Conservation (phyloP, 2,888 invertebrate genomes). For the Eurytoma californica region DNA sequence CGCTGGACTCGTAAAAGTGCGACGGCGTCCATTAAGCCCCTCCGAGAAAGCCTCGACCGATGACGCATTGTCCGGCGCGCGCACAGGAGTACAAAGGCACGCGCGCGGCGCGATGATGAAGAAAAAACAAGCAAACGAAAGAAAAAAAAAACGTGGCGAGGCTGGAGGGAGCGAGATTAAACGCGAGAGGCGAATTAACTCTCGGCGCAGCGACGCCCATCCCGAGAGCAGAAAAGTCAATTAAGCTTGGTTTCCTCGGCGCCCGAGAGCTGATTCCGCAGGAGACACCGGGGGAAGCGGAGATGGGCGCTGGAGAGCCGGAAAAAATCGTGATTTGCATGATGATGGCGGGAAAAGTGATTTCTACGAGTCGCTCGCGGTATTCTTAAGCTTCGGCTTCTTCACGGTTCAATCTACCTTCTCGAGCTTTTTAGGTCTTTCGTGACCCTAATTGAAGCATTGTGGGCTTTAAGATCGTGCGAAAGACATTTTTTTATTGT, state of each 20-base stretch:
- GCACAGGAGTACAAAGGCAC: slow-evolving; percentile 12
- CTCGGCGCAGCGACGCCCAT: slow-evolving; percentile 22
- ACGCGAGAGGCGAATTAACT: slow-evolving; percentile 45
- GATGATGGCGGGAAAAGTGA: background rate
- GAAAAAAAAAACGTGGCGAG: background rate
- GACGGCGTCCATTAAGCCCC: slow-evolving; percentile 42
- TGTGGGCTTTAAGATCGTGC: background rate
- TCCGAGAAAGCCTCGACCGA: slow-evolving; percentile 36
- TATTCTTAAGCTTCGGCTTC: background rate
- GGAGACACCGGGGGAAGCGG: background rate
- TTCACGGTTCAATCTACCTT: background rate
- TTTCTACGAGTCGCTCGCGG: background rate
- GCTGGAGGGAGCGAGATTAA: background rate
- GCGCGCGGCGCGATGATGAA: slow-evolving; percentile 18
- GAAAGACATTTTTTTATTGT: background rate
- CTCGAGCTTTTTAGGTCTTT: background rate
- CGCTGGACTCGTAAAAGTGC: slow-evolving; percentile 35
- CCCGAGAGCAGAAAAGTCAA: slow-evolving; percentile 35
- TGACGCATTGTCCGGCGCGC: slow-evolving; percentile 47
- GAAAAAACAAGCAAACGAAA: background rate
- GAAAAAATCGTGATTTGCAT: background rate
- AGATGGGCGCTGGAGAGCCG: background rate
- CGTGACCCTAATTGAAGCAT: background rate
- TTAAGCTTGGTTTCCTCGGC: slow-evolving; percentile 43
- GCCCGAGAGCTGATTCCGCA: slow-evolving; percentile 27